Percentiles rank a stretch among this genome's conserved stretches.
Conservation (phyloP, 1,140 invertebrate genomes). For the Bombyx mandarina region DNA sequence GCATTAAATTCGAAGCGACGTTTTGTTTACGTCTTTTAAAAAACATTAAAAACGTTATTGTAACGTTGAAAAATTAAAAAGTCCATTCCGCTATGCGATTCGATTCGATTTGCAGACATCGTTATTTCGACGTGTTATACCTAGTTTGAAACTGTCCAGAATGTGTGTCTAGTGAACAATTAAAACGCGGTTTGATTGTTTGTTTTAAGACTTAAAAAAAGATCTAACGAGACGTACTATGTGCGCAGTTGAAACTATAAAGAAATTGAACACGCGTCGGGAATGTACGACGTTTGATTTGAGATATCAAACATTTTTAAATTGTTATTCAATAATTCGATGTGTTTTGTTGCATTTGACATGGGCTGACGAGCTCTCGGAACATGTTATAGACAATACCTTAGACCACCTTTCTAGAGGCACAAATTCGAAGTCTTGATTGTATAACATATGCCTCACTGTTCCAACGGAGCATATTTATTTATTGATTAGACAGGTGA, state of each 20-base stretch:
- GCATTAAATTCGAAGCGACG: neutral
- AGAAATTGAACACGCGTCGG: neutral
- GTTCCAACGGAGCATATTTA: too few species aligned
- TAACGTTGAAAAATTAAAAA: neutral
- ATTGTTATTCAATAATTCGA: too few species aligned
- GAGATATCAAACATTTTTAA: too few species aligned
- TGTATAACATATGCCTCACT: too few species aligned
- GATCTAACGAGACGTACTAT: slow-evolving; percentile 12
- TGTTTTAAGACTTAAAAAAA: slow-evolving; percentile 20
- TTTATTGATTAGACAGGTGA: too few species aligned
- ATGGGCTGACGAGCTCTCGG: too few species aligned
- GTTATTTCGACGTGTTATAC: slow-evolving; percentile 2
- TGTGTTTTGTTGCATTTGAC: too few species aligned
- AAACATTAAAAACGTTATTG: neutral
- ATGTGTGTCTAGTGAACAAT: slow-evolving; percentile 23
- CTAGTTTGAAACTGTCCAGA: slow-evolving; percentile 21
- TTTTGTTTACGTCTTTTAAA: slow-evolving; percentile 8
- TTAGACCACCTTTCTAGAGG: too few species aligned
- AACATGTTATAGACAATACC: too few species aligned
- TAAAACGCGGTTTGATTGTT: slow-evolving; percentile 25
- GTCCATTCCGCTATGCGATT: neutral
- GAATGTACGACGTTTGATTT: too few species aligned
- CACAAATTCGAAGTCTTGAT: too few species aligned
- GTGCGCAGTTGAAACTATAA: slow-evolving; percentile 7
- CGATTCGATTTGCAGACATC: neutral